Evolutionary conservation across 2,797 vertebrate species (phyloP), one percentile per base, ranked within the genome.

Genomic region (Eospalax fontanierii): DNA sequence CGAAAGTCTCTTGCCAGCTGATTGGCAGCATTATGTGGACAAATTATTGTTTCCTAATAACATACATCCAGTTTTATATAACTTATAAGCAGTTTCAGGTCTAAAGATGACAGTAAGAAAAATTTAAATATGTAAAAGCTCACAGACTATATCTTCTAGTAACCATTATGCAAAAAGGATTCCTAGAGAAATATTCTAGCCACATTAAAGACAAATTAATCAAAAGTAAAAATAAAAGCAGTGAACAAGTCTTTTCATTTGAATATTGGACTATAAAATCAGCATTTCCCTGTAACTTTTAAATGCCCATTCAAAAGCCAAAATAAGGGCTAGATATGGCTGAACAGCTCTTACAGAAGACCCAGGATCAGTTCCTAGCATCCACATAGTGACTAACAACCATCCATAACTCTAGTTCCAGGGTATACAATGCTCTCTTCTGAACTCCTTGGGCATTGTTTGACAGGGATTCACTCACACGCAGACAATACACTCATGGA

Each of bases 201-300:
- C 26, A 79, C 40, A 54, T 90, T 90, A 68, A 92, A 94, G 81
- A 70, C 43, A 92, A 61, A 84, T 66, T 21, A 92, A 78, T 71
- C 43, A 90, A 94, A 93, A 75, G 35, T 74, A 26, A 81, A 95
- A 88, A 80, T 66, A 16, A 92, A 83, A 80, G 74, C 28, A 80
- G 50, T 54, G 59, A 80, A 24, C 6, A 93, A 61, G 4, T 65
- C 2, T 71, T 76, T 71, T 73, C 70, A 33, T 90, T 81, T 92
- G 46, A 88, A 82, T 1, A 63, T 18, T 63, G 4, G 50, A 74
- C 33, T 88, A 73, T 35, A 82, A 83, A 88, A 78, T 40, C 30
- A 90, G 26, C 15, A 63, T 85, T 76, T 95, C 6, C 11, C 16
- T 38, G 57, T 74, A 21, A 90, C 14, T 84, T 76, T 28, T 66